These are phyloP conservation scores for Micoletzkya japonica DNA, from an alignment of 2,888 invertebrate genomes.

Conservation along the genomic window DNA sequence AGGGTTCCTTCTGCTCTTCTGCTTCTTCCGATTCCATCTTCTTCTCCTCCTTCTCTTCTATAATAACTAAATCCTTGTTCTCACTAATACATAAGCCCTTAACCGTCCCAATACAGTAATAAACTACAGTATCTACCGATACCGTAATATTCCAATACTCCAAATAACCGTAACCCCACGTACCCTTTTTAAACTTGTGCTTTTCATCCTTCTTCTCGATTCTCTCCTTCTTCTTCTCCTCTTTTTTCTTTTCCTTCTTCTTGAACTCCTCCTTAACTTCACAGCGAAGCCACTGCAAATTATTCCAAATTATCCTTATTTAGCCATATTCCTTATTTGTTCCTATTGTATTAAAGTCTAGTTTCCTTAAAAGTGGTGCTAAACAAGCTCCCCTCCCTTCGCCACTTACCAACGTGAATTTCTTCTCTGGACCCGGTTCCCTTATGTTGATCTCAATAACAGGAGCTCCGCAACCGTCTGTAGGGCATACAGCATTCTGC, in stretches of 20 bases:
- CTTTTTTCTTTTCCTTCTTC: background rate
- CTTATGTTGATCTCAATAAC: constrained; percentile 1
- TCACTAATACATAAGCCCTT: background rate
- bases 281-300: constrained; percentile 11
- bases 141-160: background rate
- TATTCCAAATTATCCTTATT: no score
- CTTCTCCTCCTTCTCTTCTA: constrained; percentile 1
- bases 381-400: background rate
- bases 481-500: constrained; percentile 13
- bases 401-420: background rate
- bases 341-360: no score
- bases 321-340: no score
- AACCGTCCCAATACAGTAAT: background rate
- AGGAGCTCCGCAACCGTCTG: background rate
- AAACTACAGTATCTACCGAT: background rate
- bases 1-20: no score
- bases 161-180: no score
- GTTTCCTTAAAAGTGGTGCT: background rate
- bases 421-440: background rate
- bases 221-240: background rate
- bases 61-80: background rate
- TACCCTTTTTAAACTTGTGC: constrained; percentile 8
- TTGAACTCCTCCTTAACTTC: background rate
- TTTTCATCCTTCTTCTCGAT: background rate
- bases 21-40: background rate